Conservation (phyloP, 2,888 invertebrate genomes). For the Pyrrhia umbra region DNA sequence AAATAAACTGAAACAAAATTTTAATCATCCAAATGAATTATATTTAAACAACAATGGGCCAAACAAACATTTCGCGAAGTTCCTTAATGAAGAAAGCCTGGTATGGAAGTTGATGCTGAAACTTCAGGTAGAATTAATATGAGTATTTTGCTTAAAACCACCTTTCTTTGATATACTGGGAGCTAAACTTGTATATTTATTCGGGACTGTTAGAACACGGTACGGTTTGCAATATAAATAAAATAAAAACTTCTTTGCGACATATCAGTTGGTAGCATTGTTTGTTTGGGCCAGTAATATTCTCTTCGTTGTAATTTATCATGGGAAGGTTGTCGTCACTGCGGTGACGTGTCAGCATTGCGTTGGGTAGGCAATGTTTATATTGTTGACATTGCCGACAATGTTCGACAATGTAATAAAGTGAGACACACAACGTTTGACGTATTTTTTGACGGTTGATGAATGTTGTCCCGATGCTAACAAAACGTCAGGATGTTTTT, state of each 20-base stretch:
- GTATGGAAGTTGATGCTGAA: conserved; percentile 52
- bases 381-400: conserved; percentile 49
- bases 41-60: conserved; percentile 54
- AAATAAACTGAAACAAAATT: conserved; percentile 56
- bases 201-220: conserved; percentile 32
- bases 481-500: conserved; percentile 28
- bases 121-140: conserved; percentile 71
- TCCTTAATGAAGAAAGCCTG: conserved; percentile 61
- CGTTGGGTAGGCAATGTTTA: conserved; percentile 34
- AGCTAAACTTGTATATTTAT: conserved; percentile 49
- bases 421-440: conserved; percentile 34
- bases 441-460: conserved; percentile 46
- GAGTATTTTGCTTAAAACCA: conserved; percentile 67
- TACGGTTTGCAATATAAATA: conserved; percentile 59
- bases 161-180: conserved; percentile 66
- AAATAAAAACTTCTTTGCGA: conserved; percentile 66
- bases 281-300: conserved; percentile 63
- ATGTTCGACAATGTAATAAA: conserved; percentile 50
- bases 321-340: conserved; percentile 27
- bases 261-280: conserved; percentile 67
- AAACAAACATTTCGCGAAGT: conserved; percentile 54
- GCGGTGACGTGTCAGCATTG: conserved; percentile 26
- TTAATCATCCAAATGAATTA: conserved; percentile 61
- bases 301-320: conserved; percentile 47
- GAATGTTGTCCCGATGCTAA: conserved; percentile 24